Conservation (phyloP, 2,888 invertebrate species). For the Chrysotoxum bicinctum region DNA sequence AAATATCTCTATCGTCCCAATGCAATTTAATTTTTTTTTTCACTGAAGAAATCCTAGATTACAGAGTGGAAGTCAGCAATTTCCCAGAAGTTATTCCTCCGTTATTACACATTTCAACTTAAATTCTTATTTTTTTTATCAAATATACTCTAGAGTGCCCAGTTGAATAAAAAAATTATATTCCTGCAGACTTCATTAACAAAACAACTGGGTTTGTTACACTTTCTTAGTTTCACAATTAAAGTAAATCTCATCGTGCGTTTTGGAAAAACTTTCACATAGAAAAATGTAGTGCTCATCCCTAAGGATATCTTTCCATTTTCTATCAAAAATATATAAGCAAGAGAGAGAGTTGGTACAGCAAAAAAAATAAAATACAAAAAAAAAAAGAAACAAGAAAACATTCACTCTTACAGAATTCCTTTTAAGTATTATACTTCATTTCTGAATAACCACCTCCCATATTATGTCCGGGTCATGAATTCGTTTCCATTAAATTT, state of each 20-base stretch:
- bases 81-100: background rate
- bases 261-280: background rate
- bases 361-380: background rate
- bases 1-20: too few species aligned
- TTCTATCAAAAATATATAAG: slow-evolving; percentile 12
- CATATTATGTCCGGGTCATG: slow-evolving; percentile 69
- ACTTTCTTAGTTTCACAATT: slow-evolving; percentile 34
- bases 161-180: background rate
- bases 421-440: slow-evolving; percentile 60
- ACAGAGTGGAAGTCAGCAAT: background rate
- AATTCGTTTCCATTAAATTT: slow-evolving; percentile 69
- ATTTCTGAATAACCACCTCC: slow-evolving; percentile 66
- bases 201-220: slow-evolving; percentile 22
- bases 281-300: slow-evolving; percentile 10
- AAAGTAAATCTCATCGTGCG: slow-evolving; percentile 35
- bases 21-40: background rate
- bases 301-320: background rate
- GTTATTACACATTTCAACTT: background rate
- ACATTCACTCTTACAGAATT: slow-evolving; percentile 62
- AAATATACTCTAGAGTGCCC: background rate
- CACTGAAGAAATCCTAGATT: background rate
- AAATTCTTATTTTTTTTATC: background rate
- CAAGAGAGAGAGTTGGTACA: slow-evolving; percentile 1
- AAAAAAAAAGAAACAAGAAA: slow-evolving; percentile 31
- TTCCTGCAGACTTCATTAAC: slow-evolving; percentile 35